A percentile compares a stretch with the other conserved stretches of the same genome.
phyloP scores from a whole-genome alignment of 2,797 vertebrate species.

The Aythya fuligula region DNA sequence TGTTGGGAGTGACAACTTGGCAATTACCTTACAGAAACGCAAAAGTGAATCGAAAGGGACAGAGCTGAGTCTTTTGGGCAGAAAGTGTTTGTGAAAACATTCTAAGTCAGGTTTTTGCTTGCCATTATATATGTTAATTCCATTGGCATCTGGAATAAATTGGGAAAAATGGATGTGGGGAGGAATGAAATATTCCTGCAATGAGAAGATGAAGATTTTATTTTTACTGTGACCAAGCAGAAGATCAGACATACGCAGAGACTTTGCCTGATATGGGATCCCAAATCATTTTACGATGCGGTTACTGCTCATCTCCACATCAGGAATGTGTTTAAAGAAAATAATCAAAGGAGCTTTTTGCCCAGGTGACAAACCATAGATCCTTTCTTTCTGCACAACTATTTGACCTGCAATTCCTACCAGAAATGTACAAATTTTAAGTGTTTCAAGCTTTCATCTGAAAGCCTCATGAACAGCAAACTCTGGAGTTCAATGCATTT shows the following conservation, averaged over 20 bases:
- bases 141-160: not conserved
- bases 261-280: not conserved
- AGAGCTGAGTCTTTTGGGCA: not conserved
- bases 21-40: not conserved
- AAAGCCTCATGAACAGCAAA: not conserved
- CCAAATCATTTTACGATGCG: not conserved
- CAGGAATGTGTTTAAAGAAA: not conserved
- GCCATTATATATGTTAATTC: conserved; percentile 33
- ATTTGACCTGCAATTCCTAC: not conserved
- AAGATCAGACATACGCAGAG: not conserved
- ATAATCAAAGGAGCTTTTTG: not conserved
- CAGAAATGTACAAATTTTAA: not conserved
- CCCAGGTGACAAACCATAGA: not conserved
- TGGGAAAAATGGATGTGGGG: conserved; percentile 36
- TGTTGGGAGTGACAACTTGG: not conserved
- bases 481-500: not conserved
- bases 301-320: not conserved
- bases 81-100: not conserved
- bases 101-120: not conserved
- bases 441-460: not conserved
- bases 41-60: not conserved
- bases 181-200: conserved; percentile 1
- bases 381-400: not conserved
- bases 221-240: not conserved
- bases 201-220: not conserved